phyloP scores from a whole-genome alignment of 2,113 vertebrate genomes.

The Cyphomyrus plagiostoma region DNA sequence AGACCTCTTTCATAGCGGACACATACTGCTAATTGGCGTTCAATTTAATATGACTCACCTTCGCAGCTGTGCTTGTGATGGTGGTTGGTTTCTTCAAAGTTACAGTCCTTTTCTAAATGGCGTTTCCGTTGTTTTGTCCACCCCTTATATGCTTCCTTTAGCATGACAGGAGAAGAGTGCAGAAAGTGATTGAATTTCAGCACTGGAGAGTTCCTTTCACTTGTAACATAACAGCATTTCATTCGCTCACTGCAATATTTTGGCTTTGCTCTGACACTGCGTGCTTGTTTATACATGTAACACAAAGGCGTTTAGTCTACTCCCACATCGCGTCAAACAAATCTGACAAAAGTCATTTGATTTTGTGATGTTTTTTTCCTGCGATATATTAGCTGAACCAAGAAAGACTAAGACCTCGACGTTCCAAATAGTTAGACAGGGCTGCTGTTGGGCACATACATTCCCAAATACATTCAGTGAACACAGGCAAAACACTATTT shows the following conservation, averaged over 20 bases:
- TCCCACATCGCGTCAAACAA: not conserved
- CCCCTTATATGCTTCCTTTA: not conserved
- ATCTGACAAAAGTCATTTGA: not conserved
- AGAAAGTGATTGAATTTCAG: constrained; percentile 13
- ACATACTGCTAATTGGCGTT: not conserved
- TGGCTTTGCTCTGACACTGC: not conserved
- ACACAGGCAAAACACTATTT: not conserved
- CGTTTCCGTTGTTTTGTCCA: not conserved
- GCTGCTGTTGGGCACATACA: too few species aligned
- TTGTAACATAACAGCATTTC: not conserved
- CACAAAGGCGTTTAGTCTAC: not conserved
- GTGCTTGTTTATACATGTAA: not conserved
- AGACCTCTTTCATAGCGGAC: not conserved
- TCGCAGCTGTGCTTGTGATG: not conserved
- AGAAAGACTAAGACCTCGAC: not conserved
- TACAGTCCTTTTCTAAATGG: not conserved
- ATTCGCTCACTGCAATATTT: not conserved
- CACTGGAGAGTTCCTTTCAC: constrained; percentile 14
- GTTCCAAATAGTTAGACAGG: not conserved
- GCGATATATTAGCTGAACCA: not conserved
- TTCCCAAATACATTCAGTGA: not conserved
- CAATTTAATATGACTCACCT: not conserved
- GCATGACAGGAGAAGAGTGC: not conserved
- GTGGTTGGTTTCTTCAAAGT: not conserved
- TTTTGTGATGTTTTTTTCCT: not conserved